These are phyloP conservation scores for Mechanitis messenoides DNA, from an alignment of 2,888 invertebrate genomes.

Conservation along the genomic window DNA sequence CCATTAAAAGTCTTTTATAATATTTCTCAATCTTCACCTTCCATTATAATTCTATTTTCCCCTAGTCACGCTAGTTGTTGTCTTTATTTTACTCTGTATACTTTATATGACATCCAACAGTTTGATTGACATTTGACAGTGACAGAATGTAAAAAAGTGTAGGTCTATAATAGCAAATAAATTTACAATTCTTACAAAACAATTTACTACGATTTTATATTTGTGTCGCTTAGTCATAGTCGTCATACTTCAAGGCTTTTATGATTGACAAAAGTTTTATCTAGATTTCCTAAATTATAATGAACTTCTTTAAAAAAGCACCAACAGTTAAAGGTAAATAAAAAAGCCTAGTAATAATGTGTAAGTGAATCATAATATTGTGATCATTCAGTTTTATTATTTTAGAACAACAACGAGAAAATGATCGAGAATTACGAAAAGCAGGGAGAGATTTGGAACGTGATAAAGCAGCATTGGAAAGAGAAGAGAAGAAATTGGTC, in stretches of 20 bases:
- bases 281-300: slow-evolving; percentile 25
- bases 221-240: background rate
- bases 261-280: background rate
- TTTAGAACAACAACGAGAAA: slow-evolving; percentile 88
- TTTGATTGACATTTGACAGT: too few species aligned
- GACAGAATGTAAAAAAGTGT: too few species aligned
- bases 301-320: slow-evolving; percentile 78
- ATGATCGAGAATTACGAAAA: slow-evolving; percentile 87
- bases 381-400: slow-evolving; percentile 22
- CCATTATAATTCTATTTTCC: too few species aligned
- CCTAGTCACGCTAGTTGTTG: too few species aligned
- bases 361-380: slow-evolving; percentile 3
- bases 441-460: slow-evolving; percentile 90
- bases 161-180: too few species aligned
- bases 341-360: slow-evolving; percentile 1
- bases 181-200: too few species aligned
- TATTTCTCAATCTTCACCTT: too few species aligned
- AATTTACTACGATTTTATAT: too few species aligned
- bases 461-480: slow-evolving; percentile 87
- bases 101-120: too few species aligned
- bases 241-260: background rate
- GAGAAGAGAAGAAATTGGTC: slow-evolving; percentile 93
- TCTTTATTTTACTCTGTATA: too few species aligned
- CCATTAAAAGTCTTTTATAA: too few species aligned
- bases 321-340: slow-evolving; percentile 79